Conservation (phyloP, 2,113 vertebrate genomes). For the Pterophyllum scalare region DNA sequence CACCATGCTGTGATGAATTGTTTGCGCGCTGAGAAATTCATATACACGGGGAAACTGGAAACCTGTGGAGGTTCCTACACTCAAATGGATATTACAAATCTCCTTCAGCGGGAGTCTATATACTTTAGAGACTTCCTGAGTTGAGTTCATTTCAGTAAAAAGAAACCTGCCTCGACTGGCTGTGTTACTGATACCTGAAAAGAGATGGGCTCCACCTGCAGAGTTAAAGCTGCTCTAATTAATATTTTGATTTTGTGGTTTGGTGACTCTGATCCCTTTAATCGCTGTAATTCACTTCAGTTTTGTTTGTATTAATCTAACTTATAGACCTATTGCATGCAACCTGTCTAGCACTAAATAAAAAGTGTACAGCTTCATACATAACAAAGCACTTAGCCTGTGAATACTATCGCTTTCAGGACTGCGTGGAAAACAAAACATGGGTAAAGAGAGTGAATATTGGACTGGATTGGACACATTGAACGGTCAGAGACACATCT, state of each 20-base stretch:
- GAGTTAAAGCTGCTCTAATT: not conserved
- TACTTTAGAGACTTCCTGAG: slow-evolving; percentile 12
- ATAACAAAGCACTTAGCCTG: not conserved
- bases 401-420: not conserved
- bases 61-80: not conserved
- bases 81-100: slow-evolving; percentile 28
- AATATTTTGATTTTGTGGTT: not conserved
- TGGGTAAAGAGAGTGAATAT: not conserved
- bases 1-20: slow-evolving; percentile 7
- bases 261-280: not conserved
- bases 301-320: not conserved
- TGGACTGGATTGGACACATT: not conserved
- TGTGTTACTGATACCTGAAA: not conserved
- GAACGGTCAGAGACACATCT: not conserved
- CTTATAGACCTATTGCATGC: not conserved
- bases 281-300: not conserved
- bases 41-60: not conserved
- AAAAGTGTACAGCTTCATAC: not conserved
- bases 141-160: slow-evolving; percentile 22
- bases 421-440: not conserved
- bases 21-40: slow-evolving; percentile 10
- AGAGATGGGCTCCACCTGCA: not conserved
- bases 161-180: not conserved
- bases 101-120: slow-evolving; percentile 22
- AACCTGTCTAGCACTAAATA: not conserved